A percentile compares a stretch with the other conserved stretches of the same genome.
Conservation (phyloP, 1,140 invertebrate species). For the Cydia strobilella region DNA sequence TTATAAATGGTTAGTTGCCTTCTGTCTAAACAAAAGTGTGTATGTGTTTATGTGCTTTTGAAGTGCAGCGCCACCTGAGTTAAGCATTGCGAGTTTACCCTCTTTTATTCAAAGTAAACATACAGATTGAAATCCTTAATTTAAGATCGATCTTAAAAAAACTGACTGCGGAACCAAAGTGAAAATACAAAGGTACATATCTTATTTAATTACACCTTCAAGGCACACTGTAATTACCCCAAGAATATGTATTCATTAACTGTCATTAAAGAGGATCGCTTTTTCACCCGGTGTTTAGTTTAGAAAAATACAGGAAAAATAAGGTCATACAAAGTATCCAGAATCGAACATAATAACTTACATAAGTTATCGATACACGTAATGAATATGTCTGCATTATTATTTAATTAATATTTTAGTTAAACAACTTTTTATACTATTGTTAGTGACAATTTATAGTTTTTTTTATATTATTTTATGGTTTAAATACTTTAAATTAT, state of each 20-base stretch:
- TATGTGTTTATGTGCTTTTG: too few relatives aligned
- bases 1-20: too few relatives aligned
- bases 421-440: too few relatives aligned
- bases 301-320: background rate
- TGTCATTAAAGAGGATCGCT: slow-evolving; percentile 14
- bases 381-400: background rate
- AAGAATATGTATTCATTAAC: background rate
- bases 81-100: too few relatives aligned
- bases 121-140: background rate
- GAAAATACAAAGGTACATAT: background rate
- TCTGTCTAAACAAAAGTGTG: too few relatives aligned
- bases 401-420: background rate
- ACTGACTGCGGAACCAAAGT: background rate
- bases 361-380: too few relatives aligned
- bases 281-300: slow-evolving; percentile 13
- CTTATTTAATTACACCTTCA: slow-evolving; percentile 1
- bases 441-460: too few relatives aligned
- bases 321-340: slow-evolving; percentile 9
- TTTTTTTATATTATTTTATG: too few relatives aligned
- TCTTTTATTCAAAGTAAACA: too few relatives aligned
- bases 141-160: background rate
- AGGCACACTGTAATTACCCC: background rate
- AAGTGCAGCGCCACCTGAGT: too few relatives aligned
- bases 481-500: too few relatives aligned
- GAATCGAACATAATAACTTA: background rate